Evolutionary conservation across 2,888 invertebrate species (phyloP), one percentile per base, ranked within the genome.

Genomic region (Eupithecia vulgata): DNA sequence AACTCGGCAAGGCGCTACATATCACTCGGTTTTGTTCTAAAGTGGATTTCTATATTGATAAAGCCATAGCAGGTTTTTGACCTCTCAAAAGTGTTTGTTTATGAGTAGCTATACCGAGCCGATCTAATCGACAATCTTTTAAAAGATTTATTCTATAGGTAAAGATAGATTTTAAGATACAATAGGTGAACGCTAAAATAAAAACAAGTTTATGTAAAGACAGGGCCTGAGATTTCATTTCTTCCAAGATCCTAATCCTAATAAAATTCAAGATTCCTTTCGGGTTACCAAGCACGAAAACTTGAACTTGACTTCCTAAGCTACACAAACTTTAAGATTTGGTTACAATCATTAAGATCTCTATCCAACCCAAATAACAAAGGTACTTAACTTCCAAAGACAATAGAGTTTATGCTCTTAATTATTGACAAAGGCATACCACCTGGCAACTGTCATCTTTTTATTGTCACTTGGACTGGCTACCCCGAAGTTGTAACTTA

Each of bases 1-100:
- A 83, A 84, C 83, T 85, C 84, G 81, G 79, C 79, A 81, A 81
- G 84, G 77, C 86, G 91, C 91, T 90, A 90, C 90, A 82, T 85
- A 85, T 79, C 83, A 82, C 86, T 86, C 84, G 83, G 85, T 83
- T 85, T 42, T 65, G 37, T 65, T 85, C 85, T 87, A 87, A 86
- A 84, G 72, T 71, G 74, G 74, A 64, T 74, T 73, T 72, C 71
- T 68, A 21, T 66, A 48, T 68, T 52, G 67, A 67, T 71, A 37
- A 37, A 52, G 59, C 40, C 13, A 40, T 37, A n/a, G 25, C 13
- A 65, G 65, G 65, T 65, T 65, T 65, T 37, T 65, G 65, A 65
- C n/a, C 65, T 65, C 21, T 13, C 25, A 7, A 8, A 61, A 61
- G 17, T 34, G 34, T 61, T 61, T 34, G 17, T 34, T 15, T 61